A percentile compares a stretch with the other conserved stretches of the same genome.
Conservation (phyloP, 2,888 invertebrate genomes). For the Reticulitermes lucifugus region DNA sequence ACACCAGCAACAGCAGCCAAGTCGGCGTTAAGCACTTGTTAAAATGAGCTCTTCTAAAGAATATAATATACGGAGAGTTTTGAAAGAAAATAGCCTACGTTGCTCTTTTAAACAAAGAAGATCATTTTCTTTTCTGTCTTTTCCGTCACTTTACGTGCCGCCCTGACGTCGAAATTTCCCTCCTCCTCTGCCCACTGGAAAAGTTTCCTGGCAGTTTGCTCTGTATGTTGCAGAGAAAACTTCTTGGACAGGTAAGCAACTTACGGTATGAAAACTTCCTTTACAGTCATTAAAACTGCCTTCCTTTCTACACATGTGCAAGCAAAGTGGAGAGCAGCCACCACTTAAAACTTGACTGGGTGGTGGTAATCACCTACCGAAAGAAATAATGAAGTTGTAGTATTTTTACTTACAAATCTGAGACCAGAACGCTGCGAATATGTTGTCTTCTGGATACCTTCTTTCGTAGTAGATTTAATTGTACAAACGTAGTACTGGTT, state of each 20-base stretch:
- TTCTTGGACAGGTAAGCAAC: slow-evolving; percentile 23
- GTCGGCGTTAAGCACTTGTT: no score
- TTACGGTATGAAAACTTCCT: background rate
- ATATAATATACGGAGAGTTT: no score
- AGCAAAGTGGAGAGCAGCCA: background rate
- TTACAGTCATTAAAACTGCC: background rate
- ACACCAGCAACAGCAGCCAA: no score
- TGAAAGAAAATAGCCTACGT: no score
- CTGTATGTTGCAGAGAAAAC: background rate
- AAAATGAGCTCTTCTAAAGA: no score
- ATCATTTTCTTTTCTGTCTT: background rate
- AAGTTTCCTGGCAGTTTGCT: background rate
- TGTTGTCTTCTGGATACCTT: no score
- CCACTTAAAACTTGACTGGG: background rate
- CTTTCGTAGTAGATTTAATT: no score
- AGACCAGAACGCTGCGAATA: no score
- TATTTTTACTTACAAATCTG: no score
- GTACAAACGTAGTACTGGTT: no score
- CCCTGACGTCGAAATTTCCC: background rate
- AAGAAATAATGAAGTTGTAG: no score
- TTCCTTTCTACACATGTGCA: background rate
- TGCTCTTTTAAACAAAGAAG: background rate
- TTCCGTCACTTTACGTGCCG: background rate
- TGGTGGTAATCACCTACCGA: background rate
- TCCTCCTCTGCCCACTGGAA: background rate